Percentiles rank a stretch among this genome's conserved stretches.
Evolutionary conservation across 2,113 vertebrate species (phyloP).

Genomic region (Synchiropus splendidus): DNA sequence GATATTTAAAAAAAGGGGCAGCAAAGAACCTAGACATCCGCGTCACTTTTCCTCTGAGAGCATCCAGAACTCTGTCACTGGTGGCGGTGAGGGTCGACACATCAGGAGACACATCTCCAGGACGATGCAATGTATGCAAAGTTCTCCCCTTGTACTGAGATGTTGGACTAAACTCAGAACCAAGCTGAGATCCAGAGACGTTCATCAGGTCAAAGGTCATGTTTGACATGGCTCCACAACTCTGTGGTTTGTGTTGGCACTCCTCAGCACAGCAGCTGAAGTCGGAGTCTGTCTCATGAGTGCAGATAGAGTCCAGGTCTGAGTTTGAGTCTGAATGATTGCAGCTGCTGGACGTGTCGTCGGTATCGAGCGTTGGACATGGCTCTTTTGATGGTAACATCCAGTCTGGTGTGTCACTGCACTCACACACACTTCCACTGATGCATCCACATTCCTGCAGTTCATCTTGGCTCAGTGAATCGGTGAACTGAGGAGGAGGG

Average conservation of each 20-base stretch:
- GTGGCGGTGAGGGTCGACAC: background rate
- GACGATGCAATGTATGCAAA: slow-evolving; percentile 8
- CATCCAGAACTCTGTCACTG: slow-evolving; percentile 48
- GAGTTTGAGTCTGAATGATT: background rate
- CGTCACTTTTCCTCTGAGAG: slow-evolving; percentile 74
- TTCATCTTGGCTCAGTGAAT: slow-evolving; percentile 19
- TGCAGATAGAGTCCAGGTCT: background rate
- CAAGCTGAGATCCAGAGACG: background rate
- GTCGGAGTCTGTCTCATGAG: slow-evolving; percentile 23
- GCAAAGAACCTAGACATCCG: slow-evolving; percentile 61
- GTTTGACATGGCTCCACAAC: background rate
- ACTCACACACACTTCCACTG: background rate
- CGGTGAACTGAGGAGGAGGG: slow-evolving; percentile 49
- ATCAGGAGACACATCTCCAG: background rate
- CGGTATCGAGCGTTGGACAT: too few species aligned
- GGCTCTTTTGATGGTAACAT: too few species aligned
- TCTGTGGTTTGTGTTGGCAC: too few species aligned
- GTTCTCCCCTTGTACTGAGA: slow-evolving; percentile 1
- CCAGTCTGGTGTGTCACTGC: too few species aligned
- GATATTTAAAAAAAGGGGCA: slow-evolving; percentile 65
- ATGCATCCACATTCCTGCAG: too few species aligned
- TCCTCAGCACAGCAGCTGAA: slow-evolving; percentile 8
- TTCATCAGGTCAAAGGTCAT: slow-evolving; percentile 28
- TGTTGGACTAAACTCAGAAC: too few species aligned
- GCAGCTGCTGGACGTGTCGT: background rate